Conservation (phyloP, 1,140 invertebrate species). For the Whitmania pigra region DNA sequence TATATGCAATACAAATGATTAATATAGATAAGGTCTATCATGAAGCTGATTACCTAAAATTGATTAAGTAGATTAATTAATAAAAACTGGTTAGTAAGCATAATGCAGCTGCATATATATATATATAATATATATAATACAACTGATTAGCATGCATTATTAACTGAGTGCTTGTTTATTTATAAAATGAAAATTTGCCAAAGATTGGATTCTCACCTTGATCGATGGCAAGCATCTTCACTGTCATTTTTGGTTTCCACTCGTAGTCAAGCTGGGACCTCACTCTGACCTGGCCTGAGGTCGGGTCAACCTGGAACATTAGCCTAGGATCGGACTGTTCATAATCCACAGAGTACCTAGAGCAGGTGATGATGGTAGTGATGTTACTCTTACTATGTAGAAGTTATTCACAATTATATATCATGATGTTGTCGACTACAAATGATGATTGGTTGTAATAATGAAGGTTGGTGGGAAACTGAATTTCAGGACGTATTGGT, state of each 20-base stretch:
- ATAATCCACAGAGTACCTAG: constrained; percentile 24
- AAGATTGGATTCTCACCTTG: constrained; percentile 12
- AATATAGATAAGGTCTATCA: too few relatives aligned
- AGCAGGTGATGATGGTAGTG: background rate
- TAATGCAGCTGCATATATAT: too few relatives aligned
- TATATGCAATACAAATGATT: too few relatives aligned
- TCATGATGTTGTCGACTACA: background rate
- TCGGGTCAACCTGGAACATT: constrained; percentile 20
- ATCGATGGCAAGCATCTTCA: constrained; percentile 24
- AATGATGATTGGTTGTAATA: background rate
- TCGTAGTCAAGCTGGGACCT: constrained; percentile 20
- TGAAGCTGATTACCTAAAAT: too few relatives aligned
- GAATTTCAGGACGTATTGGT: background rate
- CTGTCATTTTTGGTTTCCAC: background rate
- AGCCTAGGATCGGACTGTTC: constrained; percentile 12
- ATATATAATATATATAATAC: too few relatives aligned
- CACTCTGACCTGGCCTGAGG: constrained; percentile 17
- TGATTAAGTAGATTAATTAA: too few relatives aligned
- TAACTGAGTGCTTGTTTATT: too few relatives aligned
- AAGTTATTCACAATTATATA: too few relatives aligned
- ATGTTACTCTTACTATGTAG: background rate
- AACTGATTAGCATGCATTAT: too few relatives aligned
- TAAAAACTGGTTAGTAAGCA: too few relatives aligned
- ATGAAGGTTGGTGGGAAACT: too few relatives aligned
- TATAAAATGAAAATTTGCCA: too few relatives aligned